Evolutionary conservation across 2,113 vertebrate genomes (phyloP), one percentile per base, ranked within the genome.

Genomic region (Clarias batrachus): DNA sequence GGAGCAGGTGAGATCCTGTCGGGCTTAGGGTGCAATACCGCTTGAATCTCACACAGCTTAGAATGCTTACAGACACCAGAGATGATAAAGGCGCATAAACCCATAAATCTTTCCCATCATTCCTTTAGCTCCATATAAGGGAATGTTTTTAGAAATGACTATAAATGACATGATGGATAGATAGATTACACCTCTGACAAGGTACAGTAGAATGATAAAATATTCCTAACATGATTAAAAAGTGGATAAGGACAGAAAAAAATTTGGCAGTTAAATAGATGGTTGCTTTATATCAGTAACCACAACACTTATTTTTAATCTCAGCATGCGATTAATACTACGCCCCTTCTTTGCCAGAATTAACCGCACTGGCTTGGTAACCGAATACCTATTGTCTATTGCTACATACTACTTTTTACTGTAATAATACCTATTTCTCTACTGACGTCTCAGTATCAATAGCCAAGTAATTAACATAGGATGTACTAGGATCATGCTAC

Each of bases 1-100:
- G 78, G 57, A 81, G 78, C 78, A 81, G 59, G 78, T 81, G 78
- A 62, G 57, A 81, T 37, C 78, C 78, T 41, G 78, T 25, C 57
- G 62, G 78, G 30, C 78, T 81, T 60, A 81, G 59, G 30, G 57
- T 81, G 33, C 57, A 37, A 79, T 81, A 81, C 30, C 25, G 57
- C 33, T 62, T 81, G 57, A 30, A 37, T 81, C 57, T 81, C 57
- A 41, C 57, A 41, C 78, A 25, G 78, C 57, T 60, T 60, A 37
- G 78, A 80, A 62, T 81, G 41, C 57, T 60, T 62, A 81, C 57
- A 81, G 30, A 81, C 57, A 13, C 10, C 17, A 37, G 30, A 62
- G 59, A 81, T 81, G 33, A 25, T 62, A 62, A 81, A 59, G 57
- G 30, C 3, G 0, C 19, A 33, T 21, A 37, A 60, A 80, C 33